Evolutionary conservation across 2,888 invertebrate species (phyloP), one percentile per base, ranked within the genome.

Genomic region (Saturnia pavonia): DNA sequence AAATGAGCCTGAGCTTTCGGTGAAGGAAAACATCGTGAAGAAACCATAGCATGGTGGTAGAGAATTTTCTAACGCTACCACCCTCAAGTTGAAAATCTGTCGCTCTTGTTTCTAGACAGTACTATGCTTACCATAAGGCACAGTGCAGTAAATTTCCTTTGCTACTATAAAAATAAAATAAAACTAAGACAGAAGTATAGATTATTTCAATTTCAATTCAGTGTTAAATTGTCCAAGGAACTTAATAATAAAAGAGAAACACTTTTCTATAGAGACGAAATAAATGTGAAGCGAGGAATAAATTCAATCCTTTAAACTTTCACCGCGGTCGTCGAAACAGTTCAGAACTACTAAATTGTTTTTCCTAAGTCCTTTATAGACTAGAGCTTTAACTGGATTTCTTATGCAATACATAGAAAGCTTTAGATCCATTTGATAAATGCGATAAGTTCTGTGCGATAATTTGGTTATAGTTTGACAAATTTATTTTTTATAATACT

Each of bases 321-420:
- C 25, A 19, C 65, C 34, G 65, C 19, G 25, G 45, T 45, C 69
- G 51, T 69, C 34, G 57, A 66, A 69, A 48, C 69, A 69, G 66
- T 65, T 69, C 57, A 69, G 48, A 65, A 48, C n/a, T 69, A 63
- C 63, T 65, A 63, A 65, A 69, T 69, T 63, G 63, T 69, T 65
- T 34, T 43, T 9, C n/a, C 40, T 22, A 51, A 66, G 25, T 22
- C 48, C 34, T 34, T 69, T 66, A 69, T 51, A 40, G 16, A 69
- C 34, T 69, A 69, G 11, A 4, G 45, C 16, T 69, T 65, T 8
- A 34, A 27, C 25, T 27, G 57, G 57, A 60, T 60, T 60, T 60
- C 14, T 14, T 60, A 27, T 60, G 57, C 57, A 27, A 14, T 60
- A 60, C 12, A 27, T 7, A 60, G 14, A 27, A 25, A 60, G 12